A percentile compares a stretch with the other conserved stretches of the same genome.
These are phyloP conservation scores for Platyrinchus mystaceus DNA, from an alignment of 2,797 vertebrate species.

Conservation along the genomic window DNA sequence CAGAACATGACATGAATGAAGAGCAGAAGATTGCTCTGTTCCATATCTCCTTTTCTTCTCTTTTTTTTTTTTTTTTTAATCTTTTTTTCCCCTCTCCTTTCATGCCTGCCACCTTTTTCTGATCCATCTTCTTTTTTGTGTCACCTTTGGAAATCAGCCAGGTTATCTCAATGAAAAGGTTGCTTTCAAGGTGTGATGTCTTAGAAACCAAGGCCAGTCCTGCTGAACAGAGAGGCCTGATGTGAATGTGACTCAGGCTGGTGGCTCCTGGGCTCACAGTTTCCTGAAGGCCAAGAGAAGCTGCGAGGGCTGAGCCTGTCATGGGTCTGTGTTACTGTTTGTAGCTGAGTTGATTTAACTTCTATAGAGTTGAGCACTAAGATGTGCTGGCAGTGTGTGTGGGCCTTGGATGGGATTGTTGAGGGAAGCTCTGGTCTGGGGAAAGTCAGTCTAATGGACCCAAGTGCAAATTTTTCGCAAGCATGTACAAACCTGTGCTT, in stretches of 20 bases:
- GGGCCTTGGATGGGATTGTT: not conserved
- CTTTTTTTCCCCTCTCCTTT: not conserved
- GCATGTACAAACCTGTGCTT: not conserved
- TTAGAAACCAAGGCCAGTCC: not conserved
- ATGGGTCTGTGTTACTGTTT: not conserved
- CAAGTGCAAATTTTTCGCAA: not conserved
- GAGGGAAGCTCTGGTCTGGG: not conserved
- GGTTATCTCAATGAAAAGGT: not conserved
- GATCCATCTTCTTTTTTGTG: not conserved
- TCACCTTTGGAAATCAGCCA: not conserved
- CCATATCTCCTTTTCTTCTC: not conserved
- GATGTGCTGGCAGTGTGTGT: fast-evolving
- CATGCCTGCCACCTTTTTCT: not conserved
- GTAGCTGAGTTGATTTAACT: not conserved
- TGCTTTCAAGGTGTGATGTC: not conserved
- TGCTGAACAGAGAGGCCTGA: not conserved
- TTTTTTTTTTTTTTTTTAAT: not conserved
- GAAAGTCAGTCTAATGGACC: not conserved
- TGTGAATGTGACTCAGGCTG: not conserved
- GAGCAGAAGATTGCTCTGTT: not conserved
- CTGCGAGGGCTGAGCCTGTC: not conserved
- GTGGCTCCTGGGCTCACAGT: not conserved
- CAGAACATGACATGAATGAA: not conserved
- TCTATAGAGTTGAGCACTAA: not conserved
- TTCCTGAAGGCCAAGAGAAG: not conserved